phyloP scores from a whole-genome alignment of 2,797 vertebrate genomes.

The Megalops cyprinoides region DNA sequence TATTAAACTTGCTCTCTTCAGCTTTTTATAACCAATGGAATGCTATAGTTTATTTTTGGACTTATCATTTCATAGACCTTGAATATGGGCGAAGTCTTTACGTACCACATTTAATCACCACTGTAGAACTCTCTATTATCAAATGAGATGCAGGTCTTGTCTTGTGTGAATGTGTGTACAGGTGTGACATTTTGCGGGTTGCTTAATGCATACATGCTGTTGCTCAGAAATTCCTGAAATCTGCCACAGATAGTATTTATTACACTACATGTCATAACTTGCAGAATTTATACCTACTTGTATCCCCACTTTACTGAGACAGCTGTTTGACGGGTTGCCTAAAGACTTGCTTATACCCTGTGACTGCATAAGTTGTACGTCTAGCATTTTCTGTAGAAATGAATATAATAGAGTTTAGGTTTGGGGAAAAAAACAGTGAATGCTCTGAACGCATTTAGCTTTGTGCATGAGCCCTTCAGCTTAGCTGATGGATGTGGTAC shows the following conservation, averaged over 20 bases:
- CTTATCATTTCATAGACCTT: slow-evolving; percentile 41
- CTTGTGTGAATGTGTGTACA: slow-evolving; percentile 22
- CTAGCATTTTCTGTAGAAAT: not conserved
- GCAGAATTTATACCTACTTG: not conserved
- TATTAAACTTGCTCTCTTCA: slow-evolving; percentile 48
- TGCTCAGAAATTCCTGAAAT: slow-evolving; percentile 2
- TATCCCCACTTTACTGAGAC: not conserved
- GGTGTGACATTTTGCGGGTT: not conserved
- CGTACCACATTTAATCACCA: not conserved
- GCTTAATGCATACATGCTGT: not conserved
- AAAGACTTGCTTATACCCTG: not conserved
- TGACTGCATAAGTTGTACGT: not conserved
- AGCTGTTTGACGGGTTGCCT: not conserved
- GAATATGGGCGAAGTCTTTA: slow-evolving; percentile 15
- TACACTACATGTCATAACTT: not conserved
- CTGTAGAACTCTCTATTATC: not conserved
- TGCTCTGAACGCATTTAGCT: not conserved
- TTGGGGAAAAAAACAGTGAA: not conserved
- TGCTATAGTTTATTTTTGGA: slow-evolving; percentile 43
- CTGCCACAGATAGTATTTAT: not conserved
- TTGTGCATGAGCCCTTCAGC: not conserved
- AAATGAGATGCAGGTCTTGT: not conserved
- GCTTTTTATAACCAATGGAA: slow-evolving; percentile 44
- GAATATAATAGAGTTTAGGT: slow-evolving; percentile 1
- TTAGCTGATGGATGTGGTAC: slow-evolving; percentile 13